Base-by-base conservation (phyloP, 2,888 invertebrate genomes). In the Minunthozetes semirufus region DNA sequence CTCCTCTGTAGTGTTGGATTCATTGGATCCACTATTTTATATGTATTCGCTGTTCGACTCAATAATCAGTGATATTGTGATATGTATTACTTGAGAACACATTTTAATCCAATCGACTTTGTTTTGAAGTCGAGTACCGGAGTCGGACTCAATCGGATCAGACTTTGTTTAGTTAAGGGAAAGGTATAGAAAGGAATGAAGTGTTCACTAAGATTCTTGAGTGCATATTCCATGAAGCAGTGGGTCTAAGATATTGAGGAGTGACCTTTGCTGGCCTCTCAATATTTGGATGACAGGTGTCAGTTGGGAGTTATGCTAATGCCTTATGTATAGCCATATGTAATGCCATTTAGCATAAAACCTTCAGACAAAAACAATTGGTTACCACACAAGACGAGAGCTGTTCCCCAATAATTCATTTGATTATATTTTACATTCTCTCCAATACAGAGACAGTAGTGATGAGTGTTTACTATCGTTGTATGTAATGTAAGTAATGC, bases 91-190 rank as follows among this genome's bases (percentile, higher is more conserved):
- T 68, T 42, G 8, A 46, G 38, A 68, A 46, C 68, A 68, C 42
- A 68, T 68, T 68, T 68, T 68, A 68, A 68, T 61, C 61, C 25
- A 61, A 61, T 42, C 42, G 42, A 42, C 42, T 42, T 68, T 68
- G 68, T 46, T 68, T 68, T 68, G 29, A 4, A 42, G 19, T 68
- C n/a, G 66, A 66, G 56, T 56, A 22, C 19, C 22, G n/a, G 46
- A n/a, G 42, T 68, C 42, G 33, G 29, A 29, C 29, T 63, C 15
- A n/a, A 9, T 22, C 25, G 11, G 22, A 56, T 9, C 63, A 29
- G 29, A 5, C 6, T 61, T 29, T 13, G 15, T n/a, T 38, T 33
- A 25, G 56, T 29, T 17, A 8, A 29, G 29, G 15, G 63, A 63
- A 38, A n/a, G 22, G 33, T 11, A 50, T 50, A 4, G 33, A 63